These are phyloP conservation scores for Agrotis clavis DNA, from an alignment of 2,888 invertebrate species.

Conservation along the genomic window DNA sequence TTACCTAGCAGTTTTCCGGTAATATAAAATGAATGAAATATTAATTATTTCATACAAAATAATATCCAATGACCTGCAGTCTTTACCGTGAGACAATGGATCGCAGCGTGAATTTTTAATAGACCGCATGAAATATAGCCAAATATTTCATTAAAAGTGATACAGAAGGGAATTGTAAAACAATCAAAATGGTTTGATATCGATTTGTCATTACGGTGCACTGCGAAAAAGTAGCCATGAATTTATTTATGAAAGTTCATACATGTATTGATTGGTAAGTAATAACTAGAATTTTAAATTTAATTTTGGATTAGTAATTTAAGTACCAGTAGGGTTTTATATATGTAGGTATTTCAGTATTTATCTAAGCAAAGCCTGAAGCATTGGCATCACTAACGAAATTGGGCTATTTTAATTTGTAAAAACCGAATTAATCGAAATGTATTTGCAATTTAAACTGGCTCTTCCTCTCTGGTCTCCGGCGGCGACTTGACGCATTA, in stretches of 20 bases:
- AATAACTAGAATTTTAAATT: neutral
- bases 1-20: neutral
- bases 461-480: too few species aligned
- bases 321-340: neutral
- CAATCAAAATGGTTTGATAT: constrained; percentile 31
- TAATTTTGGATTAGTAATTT: neutral
- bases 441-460: too few species aligned
- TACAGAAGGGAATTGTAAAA: constrained; percentile 19
- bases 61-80: neutral
- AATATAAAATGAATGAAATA: neutral
- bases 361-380: too few species aligned
- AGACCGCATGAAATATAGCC: neutral
- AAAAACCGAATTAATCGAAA: too few species aligned
- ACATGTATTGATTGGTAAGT: neutral
- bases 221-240: constrained; percentile 23
- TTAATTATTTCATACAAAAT: neutral
- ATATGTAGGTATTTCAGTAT: too few species aligned
- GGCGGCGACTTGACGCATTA: too few species aligned
- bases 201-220: constrained; percentile 44
- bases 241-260: constrained; percentile 18
- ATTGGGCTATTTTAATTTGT: too few species aligned
- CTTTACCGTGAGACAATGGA: neutral
- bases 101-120: neutral
- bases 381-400: too few species aligned
- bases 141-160: constrained; percentile 2